These are phyloP conservation scores for Cinclus cinclus DNA, from an alignment of 2,113 vertebrate genomes.

Conservation along the genomic window DNA sequence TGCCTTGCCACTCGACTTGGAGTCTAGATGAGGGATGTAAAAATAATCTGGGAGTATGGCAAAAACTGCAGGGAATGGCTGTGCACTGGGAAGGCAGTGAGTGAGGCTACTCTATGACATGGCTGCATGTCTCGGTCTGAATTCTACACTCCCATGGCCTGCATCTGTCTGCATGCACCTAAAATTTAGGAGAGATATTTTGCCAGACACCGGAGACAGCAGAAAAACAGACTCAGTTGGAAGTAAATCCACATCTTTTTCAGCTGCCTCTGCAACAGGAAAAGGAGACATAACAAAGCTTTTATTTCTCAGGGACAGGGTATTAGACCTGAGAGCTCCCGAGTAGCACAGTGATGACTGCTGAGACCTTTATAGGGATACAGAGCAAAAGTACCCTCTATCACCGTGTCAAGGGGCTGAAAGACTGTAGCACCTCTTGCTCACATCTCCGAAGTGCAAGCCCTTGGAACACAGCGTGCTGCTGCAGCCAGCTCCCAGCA, in stretches of 20 bases:
- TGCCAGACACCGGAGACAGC: background rate
- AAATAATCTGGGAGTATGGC: background rate
- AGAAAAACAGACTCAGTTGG: background rate
- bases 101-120: background rate
- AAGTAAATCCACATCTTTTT: background rate
- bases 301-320: background rate
- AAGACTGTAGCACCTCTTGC: background rate
- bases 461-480: accelerated
- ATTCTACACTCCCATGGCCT: background rate
- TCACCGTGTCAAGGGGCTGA: background rate
- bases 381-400: background rate
- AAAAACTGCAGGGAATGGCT: background rate
- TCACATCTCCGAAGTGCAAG: background rate
- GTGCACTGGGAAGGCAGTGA: background rate
- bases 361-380: background rate
- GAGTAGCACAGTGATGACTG: background rate
- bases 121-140: accelerated
- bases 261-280: background rate
- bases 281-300: background rate
- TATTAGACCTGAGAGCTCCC: background rate
- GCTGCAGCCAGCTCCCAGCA: background rate
- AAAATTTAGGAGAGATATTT: background rate
- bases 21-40: background rate
- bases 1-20: accelerated
- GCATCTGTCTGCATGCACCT: background rate